Evolutionary conservation across 2,888 invertebrate species (phyloP).

Genomic region (Troides oblongomaculatus): DNA sequence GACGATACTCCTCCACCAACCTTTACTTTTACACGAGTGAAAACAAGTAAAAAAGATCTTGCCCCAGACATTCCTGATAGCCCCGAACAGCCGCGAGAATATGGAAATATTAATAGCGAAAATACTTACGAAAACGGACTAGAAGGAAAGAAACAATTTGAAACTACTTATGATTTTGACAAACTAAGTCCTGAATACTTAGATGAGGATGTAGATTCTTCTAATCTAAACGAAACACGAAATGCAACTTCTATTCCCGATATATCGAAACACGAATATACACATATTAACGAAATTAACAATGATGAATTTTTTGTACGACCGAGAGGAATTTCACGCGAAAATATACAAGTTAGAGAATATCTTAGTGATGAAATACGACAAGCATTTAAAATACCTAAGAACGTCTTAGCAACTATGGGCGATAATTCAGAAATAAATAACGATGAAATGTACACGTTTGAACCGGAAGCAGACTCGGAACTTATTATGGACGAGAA

Average conservation of each 20-base stretch:
- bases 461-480: constrained; percentile 64
- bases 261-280: constrained; percentile 69
- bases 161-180: constrained; percentile 76
- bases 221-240: constrained; percentile 47
- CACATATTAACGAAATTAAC: constrained; percentile 89
- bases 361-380: constrained; percentile 89
- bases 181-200: constrained; percentile 80
- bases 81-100: constrained; percentile 67
- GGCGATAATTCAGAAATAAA: constrained; percentile 61
- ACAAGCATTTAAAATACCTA: constrained; percentile 86
- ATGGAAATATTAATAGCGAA: constrained; percentile 65
- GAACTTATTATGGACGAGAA: constrained; percentile 63
- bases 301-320: constrained; percentile 93
- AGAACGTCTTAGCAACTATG: constrained; percentile 83
- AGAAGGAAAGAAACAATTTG: constrained; percentile 63
- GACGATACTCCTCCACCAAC: constrained; percentile 82
- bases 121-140: constrained; percentile 54
- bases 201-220: constrained; percentile 62
- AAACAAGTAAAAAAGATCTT: constrained; percentile 72
- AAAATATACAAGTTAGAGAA: constrained; percentile 88
- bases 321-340: constrained; percentile 89
- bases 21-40: constrained; percentile 83
- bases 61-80: constrained; percentile 68
- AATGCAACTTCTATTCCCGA: constrained; percentile 54
- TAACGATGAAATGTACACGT: constrained; percentile 59